Evolutionary conservation across 2,888 invertebrate species (phyloP).

Genomic region (Watsonalla binaria): DNA sequence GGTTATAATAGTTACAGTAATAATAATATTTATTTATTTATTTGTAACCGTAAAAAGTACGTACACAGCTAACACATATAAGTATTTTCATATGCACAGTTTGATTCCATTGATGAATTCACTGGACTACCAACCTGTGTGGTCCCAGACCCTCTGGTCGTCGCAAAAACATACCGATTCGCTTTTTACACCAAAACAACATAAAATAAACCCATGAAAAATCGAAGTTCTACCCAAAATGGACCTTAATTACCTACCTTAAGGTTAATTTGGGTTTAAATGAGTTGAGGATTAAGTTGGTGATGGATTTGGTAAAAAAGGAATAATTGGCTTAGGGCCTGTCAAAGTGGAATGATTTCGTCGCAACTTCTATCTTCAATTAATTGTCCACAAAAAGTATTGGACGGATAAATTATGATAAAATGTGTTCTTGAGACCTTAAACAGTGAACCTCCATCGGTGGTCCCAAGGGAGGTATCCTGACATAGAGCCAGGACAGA

Average conservation of each 20-base stretch:
- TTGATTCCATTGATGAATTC: constrained; percentile 26
- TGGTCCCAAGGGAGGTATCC: constrained; percentile 41
- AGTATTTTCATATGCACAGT: constrained; percentile 10
- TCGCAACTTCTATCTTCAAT: constrained; percentile 60
- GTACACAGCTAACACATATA: background rate
- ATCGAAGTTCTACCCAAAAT: constrained; percentile 16
- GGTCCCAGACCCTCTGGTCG: constrained; percentile 43
- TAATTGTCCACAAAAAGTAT: constrained; percentile 56
- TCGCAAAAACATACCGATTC: constrained; percentile 55
- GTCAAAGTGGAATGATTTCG: constrained; percentile 69
- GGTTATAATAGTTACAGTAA: too few relatives aligned
- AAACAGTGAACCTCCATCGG: constrained; percentile 52
- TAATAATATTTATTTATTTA: too few relatives aligned
- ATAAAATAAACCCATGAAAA: constrained; percentile 16
- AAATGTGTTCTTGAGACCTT: constrained; percentile 21
- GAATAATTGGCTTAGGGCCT: constrained; percentile 57
- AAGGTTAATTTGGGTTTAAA: background rate
- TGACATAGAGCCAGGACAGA: background rate
- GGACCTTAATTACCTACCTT: constrained; percentile 25
- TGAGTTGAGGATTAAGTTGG: background rate
- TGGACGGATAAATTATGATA: constrained; percentile 37
- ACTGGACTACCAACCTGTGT: constrained; percentile 51
- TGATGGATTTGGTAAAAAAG: constrained; percentile 20
- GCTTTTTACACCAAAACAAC: constrained; percentile 52
- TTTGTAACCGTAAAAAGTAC: too few relatives aligned